Evolutionary conservation across 2,888 invertebrate species (phyloP).

Genomic region (Andrena flavipes): DNA sequence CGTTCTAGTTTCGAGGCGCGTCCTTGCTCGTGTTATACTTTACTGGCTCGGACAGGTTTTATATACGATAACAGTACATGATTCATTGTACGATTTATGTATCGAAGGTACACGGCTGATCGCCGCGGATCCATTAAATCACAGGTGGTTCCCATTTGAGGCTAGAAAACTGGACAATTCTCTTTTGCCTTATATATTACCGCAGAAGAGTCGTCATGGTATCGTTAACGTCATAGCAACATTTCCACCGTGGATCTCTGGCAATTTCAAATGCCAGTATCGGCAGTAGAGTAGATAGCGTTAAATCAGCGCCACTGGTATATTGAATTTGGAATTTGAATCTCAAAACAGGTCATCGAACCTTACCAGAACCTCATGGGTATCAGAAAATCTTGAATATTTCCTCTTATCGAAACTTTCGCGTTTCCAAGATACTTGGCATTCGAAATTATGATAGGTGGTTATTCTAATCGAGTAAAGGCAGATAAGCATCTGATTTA

Average conservation of each 20-base stretch:
- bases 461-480: too few species aligned
- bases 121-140: conserved; percentile 50
- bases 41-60: conserved; percentile 65
- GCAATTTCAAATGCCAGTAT: not conserved
- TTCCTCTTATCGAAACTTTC: too few species aligned
- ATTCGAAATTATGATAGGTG: too few species aligned
- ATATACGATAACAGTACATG: conserved; percentile 54
- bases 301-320: not conserved
- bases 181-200: conserved; percentile 15
- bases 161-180: not conserved
- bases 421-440: too few species aligned
- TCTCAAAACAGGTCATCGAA: not conserved
- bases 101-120: conserved; percentile 41
- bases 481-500: too few species aligned
- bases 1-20: conserved; percentile 72
- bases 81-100: conserved; percentile 59
- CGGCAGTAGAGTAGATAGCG: too few species aligned
- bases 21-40: conserved; percentile 75
- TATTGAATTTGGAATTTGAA: not conserved
- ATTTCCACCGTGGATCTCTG: too few species aligned
- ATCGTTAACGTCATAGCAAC: not conserved
- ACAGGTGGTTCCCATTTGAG: conserved; percentile 23
- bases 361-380: too few species aligned
- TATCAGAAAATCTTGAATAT: too few species aligned
- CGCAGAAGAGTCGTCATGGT: too few species aligned